Percentiles rank a stretch among this genome's conserved stretches.
Evolutionary conservation across 2,797 vertebrate species (phyloP).

Genomic region (Acanthurus lineatus): DNA sequence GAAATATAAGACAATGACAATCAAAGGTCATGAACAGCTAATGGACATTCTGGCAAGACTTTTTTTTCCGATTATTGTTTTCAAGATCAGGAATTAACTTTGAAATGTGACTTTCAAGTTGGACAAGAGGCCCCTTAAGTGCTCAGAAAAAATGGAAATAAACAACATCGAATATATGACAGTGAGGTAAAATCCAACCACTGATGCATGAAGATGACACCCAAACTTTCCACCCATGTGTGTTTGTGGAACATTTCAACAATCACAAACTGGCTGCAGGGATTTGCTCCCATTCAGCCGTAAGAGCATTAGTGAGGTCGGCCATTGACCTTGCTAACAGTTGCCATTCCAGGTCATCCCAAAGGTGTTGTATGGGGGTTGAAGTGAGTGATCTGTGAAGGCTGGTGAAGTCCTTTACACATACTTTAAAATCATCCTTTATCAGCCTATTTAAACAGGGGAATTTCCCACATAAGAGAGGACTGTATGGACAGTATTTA

Average conservation of each 20-base stretch:
- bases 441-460: not conserved
- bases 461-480: not conserved
- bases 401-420: not conserved
- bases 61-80: slow-evolving; percentile 12
- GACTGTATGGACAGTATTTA: not conserved
- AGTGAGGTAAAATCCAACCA: not conserved
- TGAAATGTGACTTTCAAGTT: not conserved
- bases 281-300: not conserved
- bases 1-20: not conserved
- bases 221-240: not conserved
- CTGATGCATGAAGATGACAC: not conserved
- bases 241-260: not conserved
- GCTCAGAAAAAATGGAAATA: not conserved
- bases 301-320: not conserved
- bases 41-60: not conserved
- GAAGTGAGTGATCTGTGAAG: not conserved
- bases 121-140: slow-evolving; percentile 12
- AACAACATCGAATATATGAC: not conserved
- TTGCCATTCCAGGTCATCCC: not conserved
- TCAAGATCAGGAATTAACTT: not conserved
- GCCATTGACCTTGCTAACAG: not conserved
- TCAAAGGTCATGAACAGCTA: not conserved
- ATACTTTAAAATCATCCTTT: not conserved
- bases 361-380: not conserved
- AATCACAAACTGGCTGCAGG: not conserved